phyloP scores from a whole-genome alignment of 2,113 vertebrate species.

The Dascyllus trimaculatus region DNA sequence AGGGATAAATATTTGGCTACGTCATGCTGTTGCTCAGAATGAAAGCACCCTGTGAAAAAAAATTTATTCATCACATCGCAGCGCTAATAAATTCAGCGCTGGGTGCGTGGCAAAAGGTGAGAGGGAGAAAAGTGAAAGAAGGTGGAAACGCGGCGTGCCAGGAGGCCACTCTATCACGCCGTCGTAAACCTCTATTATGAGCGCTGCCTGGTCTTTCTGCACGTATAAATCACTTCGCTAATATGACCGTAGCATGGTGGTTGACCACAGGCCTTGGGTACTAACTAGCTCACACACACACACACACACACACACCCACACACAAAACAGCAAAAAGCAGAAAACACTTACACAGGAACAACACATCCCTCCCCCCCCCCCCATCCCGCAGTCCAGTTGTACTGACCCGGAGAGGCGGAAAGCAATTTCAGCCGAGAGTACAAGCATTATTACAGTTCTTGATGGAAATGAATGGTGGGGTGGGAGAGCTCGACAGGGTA shows the following conservation, averaged over 20 bases:
- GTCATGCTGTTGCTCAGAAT: constrained; percentile 65
- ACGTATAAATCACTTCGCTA: constrained; percentile 84
- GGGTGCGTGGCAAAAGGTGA: constrained; percentile 45
- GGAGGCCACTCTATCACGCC: constrained; percentile 71
- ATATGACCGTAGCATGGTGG: constrained; percentile 79
- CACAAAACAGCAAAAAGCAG: neutral
- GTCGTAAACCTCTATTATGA: constrained; percentile 70
- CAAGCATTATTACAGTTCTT: constrained; percentile 80
- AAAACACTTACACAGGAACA: constrained; percentile 55
- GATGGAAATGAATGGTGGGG: constrained; percentile 80
- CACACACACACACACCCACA: no score
- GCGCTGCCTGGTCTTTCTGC: constrained; percentile 65
- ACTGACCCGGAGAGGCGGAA: constrained; percentile 79
- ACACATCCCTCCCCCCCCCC: constrained; percentile 7
- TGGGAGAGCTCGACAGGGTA: constrained; percentile 53
- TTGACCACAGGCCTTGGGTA: constrained; percentile 53
- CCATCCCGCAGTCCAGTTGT: constrained; percentile 20
- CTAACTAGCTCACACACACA: constrained; percentile 37
- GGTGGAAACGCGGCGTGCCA: constrained; percentile 50
- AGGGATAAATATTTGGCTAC: constrained; percentile 56
- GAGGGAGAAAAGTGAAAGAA: constrained; percentile 38
- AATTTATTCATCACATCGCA: constrained; percentile 74
- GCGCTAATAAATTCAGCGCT: constrained; percentile 68
- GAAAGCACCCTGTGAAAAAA: constrained; percentile 56
- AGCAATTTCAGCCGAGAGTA: constrained; percentile 86